phyloP scores from a whole-genome alignment of 2,797 vertebrate species.

The Poeciliopsis paucimaculata region DNA sequence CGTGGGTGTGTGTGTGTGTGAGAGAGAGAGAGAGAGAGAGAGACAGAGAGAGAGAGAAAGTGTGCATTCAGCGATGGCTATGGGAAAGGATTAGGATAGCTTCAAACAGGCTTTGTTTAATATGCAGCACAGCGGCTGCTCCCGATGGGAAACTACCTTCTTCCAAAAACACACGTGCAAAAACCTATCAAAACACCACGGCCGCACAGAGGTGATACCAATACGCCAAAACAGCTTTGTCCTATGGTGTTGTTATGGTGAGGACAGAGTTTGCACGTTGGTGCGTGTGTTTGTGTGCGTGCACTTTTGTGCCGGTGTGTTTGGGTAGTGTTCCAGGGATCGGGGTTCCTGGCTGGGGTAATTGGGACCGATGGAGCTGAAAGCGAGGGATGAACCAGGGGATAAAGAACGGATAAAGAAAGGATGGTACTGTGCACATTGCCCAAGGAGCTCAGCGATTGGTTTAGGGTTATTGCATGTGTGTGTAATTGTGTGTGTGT shows the following conservation, averaged over 20 bases:
- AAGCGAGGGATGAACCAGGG: conserved; percentile 75
- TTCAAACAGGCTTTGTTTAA: conserved; percentile 83
- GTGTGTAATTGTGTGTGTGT: conserved; percentile 22
- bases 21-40: conserved; percentile 53
- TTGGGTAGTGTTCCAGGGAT: conserved; percentile 57
- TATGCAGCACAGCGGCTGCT: conserved; percentile 74
- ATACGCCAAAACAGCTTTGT: conserved; percentile 46
- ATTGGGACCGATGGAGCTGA: conserved; percentile 81
- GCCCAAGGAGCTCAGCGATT: conserved; percentile 73
- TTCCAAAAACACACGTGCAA: conserved; percentile 42
- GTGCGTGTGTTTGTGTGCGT: conserved; percentile 14
- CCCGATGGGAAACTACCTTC: conserved; percentile 77
- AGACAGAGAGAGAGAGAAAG: conserved; percentile 49
- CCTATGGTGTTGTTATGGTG: conserved; percentile 48
- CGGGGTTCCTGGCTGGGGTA: conserved; percentile 71
- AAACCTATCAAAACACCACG: conserved; percentile 35
- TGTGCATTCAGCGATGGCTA: conserved; percentile 70
- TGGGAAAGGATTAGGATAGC: conserved; percentile 83
- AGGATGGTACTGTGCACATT: conserved; percentile 69
- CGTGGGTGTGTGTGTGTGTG: conserved; percentile 19
- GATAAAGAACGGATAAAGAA: conserved; percentile 74
- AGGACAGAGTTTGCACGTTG: conserved; percentile 5
- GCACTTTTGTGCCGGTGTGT: conserved; percentile 25
- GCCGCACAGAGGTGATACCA: conserved; percentile 33
- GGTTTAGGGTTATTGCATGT: conserved; percentile 55